Evolutionary conservation across 2,888 invertebrate species (phyloP).

Genomic region (Chironomus tentans): DNA sequence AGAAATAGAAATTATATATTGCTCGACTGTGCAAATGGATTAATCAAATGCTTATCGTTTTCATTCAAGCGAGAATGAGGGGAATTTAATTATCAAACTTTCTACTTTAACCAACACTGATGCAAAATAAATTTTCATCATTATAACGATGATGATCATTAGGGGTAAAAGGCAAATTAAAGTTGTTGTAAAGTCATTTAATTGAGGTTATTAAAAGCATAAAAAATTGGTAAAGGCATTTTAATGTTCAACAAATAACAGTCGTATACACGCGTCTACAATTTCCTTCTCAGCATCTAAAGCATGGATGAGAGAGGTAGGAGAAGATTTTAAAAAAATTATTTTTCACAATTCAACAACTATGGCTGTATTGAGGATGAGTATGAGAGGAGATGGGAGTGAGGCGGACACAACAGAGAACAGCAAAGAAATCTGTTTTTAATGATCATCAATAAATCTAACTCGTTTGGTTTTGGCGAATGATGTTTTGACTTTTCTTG

Average conservation of each 20-base stretch:
- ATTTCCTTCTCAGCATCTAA: no score
- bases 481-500: conserved; percentile 22
- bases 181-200: no score
- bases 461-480: conserved; percentile 5
- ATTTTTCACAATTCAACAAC: conserved; percentile 14
- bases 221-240: neutral
- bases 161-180: no score
- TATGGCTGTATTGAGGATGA: neutral
- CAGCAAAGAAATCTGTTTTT: conserved; percentile 19
- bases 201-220: neutral
- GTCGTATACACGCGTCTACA: no score
- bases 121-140: no score
- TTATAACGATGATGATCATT: no score
- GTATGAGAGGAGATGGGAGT: neutral
- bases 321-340: neutral
- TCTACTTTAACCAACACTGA: no score
- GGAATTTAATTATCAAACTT: neutral
- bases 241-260: neutral
- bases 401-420: neutral
- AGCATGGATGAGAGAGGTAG: neutral
- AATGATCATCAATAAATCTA: conserved; percentile 25
- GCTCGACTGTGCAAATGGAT: conserved; percentile 6
- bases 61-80: neutral
- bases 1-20: neutral
- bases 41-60: conserved; percentile 6